phyloP scores from a whole-genome alignment of 2,797 vertebrate species.

The Carcharodon carcharias region DNA sequence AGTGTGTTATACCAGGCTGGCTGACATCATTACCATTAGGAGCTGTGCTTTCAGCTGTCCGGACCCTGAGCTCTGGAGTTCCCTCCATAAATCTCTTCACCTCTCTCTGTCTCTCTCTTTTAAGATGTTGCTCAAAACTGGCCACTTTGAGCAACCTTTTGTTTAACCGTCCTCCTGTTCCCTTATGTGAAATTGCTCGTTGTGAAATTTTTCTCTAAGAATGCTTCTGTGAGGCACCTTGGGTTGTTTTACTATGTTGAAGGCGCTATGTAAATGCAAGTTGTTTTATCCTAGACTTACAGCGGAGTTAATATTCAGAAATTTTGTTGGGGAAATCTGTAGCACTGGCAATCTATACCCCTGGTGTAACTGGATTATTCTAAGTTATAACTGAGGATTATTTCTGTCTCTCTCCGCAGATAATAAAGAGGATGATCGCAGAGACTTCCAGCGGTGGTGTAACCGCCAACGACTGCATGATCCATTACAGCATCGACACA shows the following conservation, averaged over 20 bases:
- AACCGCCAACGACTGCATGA: constrained; percentile 77
- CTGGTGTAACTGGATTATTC: background rate
- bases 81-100: no score
- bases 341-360: background rate
- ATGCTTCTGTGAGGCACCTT: background rate
- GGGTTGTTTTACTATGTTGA: background rate
- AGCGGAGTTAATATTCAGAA: background rate
- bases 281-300: background rate
- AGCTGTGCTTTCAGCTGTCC: no score
- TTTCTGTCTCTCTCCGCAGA: constrained; percentile 47
- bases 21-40: no score
- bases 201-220: background rate
- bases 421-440: constrained; percentile 64
- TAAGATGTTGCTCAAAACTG: background rate
- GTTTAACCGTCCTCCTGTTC: background rate
- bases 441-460: constrained; percentile 84
- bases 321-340: no score
- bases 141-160: background rate
- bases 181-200: no score
- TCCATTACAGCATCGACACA: constrained; percentile 66
- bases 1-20: no score
- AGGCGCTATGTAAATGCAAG: background rate
- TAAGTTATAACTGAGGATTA: background rate
- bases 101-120: background rate
- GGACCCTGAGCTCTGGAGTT: background rate